Percentiles rank a stretch among this genome's conserved stretches.
These are phyloP conservation scores for Acheta domesticus DNA, from an alignment of 2,888 invertebrate genomes.

Conservation along the genomic window DNA sequence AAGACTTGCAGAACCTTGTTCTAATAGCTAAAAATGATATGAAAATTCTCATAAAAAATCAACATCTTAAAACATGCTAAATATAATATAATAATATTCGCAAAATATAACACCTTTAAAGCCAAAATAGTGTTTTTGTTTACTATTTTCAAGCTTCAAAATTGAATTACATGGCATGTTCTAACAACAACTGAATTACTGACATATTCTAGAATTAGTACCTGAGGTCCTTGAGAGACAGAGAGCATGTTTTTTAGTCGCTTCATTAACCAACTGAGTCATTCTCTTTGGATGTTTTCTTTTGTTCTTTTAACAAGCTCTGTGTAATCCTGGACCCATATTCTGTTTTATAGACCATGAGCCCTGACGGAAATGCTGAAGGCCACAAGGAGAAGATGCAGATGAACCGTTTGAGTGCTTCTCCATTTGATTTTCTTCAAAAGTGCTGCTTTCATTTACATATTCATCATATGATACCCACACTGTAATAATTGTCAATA, in stretches of 20 bases:
- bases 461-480: conserved; percentile 34
- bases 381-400: background rate
- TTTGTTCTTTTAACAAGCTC: background rate
- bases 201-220: background rate
- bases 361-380: background rate
- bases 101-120: no score
- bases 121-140: no score
- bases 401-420: background rate
- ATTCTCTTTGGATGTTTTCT: background rate
- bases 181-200: no score
- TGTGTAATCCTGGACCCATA: background rate
- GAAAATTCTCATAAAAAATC: no score
- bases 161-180: no score
- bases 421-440: conserved; percentile 31
- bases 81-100: no score
- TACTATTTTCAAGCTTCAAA: no score
- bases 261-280: conserved; percentile 25
- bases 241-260: conserved; percentile 20
- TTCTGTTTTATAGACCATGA: background rate
- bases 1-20: background rate
- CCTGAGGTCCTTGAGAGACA: conserved; percentile 20
- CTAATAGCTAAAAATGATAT: background rate
- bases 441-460: conserved; percentile 32
- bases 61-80: no score
- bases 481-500: conserved; percentile 24